phyloP scores from a whole-genome alignment of 2,888 invertebrate genomes.

The Fragum fragum region DNA sequence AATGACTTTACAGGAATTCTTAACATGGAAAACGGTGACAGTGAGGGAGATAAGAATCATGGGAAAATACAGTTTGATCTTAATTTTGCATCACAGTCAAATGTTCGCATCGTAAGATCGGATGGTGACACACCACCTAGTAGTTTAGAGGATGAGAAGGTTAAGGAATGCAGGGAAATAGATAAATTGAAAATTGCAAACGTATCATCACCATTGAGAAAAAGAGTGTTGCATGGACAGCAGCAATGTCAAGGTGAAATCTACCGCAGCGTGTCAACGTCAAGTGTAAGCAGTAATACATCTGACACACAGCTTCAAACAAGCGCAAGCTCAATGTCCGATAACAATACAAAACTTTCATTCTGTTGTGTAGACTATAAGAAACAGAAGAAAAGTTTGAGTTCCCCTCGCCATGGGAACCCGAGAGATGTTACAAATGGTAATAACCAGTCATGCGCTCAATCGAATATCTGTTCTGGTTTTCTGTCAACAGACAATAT shows the following conservation, averaged over 20 bases:
- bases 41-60: background rate
- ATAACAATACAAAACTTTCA: slow-evolving; percentile 38
- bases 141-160: background rate
- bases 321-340: slow-evolving; percentile 7
- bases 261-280: slow-evolving; percentile 32
- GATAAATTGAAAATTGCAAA: slow-evolving; percentile 4
- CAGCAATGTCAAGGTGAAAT: slow-evolving; percentile 44
- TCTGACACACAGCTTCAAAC: background rate
- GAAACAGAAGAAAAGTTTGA: slow-evolving; percentile 45
- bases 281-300: background rate
- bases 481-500: slow-evolving; percentile 40
- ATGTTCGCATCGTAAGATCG: background rate
- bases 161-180: background rate
- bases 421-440: background rate
- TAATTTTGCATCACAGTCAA: background rate
- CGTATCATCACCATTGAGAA: slow-evolving; percentile 7
- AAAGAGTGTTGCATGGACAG: slow-evolving; percentile 48
- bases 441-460: slow-evolving; percentile 24
- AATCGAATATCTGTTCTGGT: slow-evolving; percentile 43
- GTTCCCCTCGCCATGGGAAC: background rate
- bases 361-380: slow-evolving; percentile 68
- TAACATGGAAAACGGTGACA: background rate
- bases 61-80: background rate
- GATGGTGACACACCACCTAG: background rate
- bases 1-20: background rate